Evolutionary conservation across 37 sponge, comb jelly and placozoan species (phyloP).

Genomic region (Cliona cf. orientalis): DNA sequence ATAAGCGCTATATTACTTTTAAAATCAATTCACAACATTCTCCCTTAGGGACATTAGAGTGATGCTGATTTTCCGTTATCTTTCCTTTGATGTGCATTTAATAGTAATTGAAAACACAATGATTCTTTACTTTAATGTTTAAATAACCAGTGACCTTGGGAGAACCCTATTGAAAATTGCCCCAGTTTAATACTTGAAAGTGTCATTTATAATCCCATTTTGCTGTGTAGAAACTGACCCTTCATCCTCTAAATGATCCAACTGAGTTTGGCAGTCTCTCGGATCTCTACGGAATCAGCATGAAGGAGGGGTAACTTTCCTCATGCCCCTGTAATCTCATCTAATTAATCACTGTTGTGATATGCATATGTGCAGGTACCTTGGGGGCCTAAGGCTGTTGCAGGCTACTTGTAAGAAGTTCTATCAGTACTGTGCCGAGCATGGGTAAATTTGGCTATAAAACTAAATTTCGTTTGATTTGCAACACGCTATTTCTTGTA

Average conservation of each 20-base stretch:
- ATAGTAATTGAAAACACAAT: too few relatives aligned
- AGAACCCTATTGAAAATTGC: too few relatives aligned
- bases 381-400: conserved; percentile 85
- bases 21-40: too few relatives aligned
- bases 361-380: conserved; percentile 46
- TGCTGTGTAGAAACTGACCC: conserved; percentile 61
- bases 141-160: too few relatives aligned
- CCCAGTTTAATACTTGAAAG: too few relatives aligned
- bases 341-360: neutral
- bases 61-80: neutral
- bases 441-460: conserved; percentile 59
- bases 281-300: conserved; percentile 84
- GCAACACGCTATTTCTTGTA: conserved; percentile 5
- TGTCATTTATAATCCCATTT: neutral
- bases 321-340: too few relatives aligned
- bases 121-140: too few relatives aligned
- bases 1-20: too few relatives aligned
- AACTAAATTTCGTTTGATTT: neutral
- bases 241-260: conserved; percentile 89
- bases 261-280: conserved; percentile 91
- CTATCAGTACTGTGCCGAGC: conserved; percentile 84
- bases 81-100: neutral
- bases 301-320: conserved; percentile 86
- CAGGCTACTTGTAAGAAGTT: conserved; percentile 93
- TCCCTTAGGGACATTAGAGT: too few relatives aligned